phyloP scores from a whole-genome alignment of 2,113 vertebrate genomes.

The Pelobates fuscus region DNA sequence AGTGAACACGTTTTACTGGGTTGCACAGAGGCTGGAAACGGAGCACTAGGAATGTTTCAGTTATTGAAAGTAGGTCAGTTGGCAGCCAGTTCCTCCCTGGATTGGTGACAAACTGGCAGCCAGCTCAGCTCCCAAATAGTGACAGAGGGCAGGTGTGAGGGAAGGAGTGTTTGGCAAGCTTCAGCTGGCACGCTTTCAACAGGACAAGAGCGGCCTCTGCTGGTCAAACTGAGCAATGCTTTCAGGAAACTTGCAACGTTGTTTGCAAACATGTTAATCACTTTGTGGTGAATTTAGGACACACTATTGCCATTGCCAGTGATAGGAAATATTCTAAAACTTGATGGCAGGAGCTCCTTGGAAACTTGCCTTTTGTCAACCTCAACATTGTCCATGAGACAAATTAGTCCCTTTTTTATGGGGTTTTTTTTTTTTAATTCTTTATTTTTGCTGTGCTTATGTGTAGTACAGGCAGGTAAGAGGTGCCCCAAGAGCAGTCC shows the following conservation, averaged over 20 bases:
- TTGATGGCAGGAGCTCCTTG: too few species aligned
- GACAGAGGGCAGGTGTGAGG: constrained; percentile 27
- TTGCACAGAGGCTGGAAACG: constrained; percentile 3
- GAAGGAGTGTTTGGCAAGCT: neutral
- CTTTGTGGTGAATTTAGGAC: neutral
- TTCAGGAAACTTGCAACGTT: neutral
- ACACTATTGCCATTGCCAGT: too few species aligned
- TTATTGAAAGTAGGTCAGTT: constrained; percentile 44
- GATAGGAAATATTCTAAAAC: too few species aligned
- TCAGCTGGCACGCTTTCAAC: neutral
- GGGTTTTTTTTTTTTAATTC: too few species aligned
- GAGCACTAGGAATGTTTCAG: constrained; percentile 22
- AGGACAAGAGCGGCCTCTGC: neutral
- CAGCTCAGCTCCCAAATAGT: neutral
- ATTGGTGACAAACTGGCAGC: constrained; percentile 36
- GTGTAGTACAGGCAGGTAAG: too few species aligned
- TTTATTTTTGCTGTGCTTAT: too few species aligned
- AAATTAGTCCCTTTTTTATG: too few species aligned
- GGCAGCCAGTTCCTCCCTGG: constrained; percentile 29
- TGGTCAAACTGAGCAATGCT: neutral
- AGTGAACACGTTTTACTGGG: neutral
- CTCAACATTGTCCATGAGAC: too few species aligned
- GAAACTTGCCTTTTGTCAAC: too few species aligned
- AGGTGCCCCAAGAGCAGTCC: too few species aligned
- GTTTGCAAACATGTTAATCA: too few species aligned